Percentiles rank a stretch among this genome's conserved stretches.
These are phyloP conservation scores for Phalloptychus januarius DNA, from an alignment of 2,797 vertebrate species.

Conservation along the genomic window DNA sequence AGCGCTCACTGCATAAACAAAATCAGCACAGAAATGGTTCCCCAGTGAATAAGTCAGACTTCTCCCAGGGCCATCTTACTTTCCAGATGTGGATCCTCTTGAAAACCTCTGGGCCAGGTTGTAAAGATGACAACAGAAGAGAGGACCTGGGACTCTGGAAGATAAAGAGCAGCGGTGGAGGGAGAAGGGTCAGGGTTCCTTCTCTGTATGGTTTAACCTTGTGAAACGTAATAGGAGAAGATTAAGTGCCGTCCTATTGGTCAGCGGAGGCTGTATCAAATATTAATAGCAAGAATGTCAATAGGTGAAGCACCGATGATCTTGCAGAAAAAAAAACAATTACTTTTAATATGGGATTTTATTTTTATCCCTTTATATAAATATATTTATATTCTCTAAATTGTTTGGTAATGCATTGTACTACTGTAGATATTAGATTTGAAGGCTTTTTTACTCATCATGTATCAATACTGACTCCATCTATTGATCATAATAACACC, in stretches of 20 bases:
- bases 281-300: slow-evolving; percentile 3
- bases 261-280: neutral
- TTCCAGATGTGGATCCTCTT: neutral
- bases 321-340: neutral
- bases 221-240: slow-evolving; percentile 3
- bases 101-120: neutral
- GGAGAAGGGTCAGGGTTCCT: neutral
- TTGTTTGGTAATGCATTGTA: neutral
- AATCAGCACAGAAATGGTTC: neutral
- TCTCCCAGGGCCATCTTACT: neutral
- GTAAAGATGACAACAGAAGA: neutral
- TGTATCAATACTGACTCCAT: neutral
- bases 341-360: neutral
- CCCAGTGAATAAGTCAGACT: neutral
- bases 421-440: neutral
- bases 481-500: neutral
- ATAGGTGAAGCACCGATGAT: neutral
- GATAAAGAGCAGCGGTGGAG: neutral
- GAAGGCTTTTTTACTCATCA: neutral
- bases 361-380: neutral
- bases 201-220: neutral
- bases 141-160: neutral
- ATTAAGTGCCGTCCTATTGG: slow-evolving; percentile 1
- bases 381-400: neutral
- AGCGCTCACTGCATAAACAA: neutral